Evolutionary conservation across 1,140 invertebrate species (phyloP).

Genomic region (Matsumurasca onukii): DNA sequence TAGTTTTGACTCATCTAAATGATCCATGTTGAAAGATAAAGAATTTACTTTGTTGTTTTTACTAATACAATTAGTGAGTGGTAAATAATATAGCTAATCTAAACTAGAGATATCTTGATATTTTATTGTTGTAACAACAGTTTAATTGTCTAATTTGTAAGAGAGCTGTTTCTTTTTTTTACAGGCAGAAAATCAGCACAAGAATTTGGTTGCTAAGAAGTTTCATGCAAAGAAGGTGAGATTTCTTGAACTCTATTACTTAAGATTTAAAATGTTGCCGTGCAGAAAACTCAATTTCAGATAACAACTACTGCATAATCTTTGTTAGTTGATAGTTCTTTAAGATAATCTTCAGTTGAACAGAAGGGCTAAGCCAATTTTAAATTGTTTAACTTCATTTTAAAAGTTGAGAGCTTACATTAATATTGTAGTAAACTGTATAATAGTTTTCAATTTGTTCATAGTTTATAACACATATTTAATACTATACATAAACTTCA

Average conservation of each 20-base stretch:
- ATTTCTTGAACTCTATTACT: background rate
- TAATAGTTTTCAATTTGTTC: too few relatives aligned
- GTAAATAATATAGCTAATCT: background rate
- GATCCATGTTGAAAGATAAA: background rate
- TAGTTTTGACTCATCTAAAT: background rate
- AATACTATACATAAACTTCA: too few relatives aligned
- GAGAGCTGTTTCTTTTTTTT: background rate
- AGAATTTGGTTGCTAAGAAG: slow-evolving; percentile 79
- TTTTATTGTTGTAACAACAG: background rate
- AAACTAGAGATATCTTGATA: background rate
- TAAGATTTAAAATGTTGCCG: background rate
- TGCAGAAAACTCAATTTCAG: background rate
- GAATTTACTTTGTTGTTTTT: background rate
- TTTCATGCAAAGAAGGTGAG: slow-evolving; percentile 63
- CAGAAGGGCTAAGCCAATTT: too few relatives aligned
- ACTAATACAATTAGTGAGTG: background rate
- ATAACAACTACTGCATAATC: background rate
- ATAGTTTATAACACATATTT: too few relatives aligned
- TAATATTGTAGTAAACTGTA: too few relatives aligned
- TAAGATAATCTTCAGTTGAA: background rate
- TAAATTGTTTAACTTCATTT: too few relatives aligned
- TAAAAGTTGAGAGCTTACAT: too few relatives aligned
- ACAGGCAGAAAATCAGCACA: slow-evolving; percentile 54
- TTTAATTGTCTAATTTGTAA: background rate
- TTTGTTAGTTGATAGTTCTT: background rate